Conservation (phyloP, 2,113 vertebrate genomes). For the Taxidea taxus region DNA sequence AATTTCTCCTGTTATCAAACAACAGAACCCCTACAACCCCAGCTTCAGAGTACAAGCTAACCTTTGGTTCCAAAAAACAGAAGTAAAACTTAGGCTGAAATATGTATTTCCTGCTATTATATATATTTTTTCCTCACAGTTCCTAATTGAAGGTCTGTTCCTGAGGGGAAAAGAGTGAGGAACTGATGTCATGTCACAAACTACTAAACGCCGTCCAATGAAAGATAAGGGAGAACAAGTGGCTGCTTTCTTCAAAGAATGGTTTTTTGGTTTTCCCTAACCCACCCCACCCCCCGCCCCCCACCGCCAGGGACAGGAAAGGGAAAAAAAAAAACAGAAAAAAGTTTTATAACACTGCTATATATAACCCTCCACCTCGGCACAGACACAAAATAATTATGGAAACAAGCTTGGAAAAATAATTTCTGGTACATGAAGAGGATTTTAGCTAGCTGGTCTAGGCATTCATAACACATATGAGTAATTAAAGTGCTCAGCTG, state of each 20-base stretch:
- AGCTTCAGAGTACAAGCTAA: not conserved
- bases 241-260: constrained; percentile 78
- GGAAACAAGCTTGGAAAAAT: constrained; percentile 61
- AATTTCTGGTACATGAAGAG: not conserved
- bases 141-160: constrained; percentile 78
- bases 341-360: constrained; percentile 30
- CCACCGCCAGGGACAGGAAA: constrained; percentile 71
- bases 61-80: constrained; percentile 42
- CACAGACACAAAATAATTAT: constrained; percentile 27
- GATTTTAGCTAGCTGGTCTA: not conserved
- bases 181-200: constrained; percentile 84
- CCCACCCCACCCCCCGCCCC: no score
- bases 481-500: not conserved
- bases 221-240: constrained; percentile 82
- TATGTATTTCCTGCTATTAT: constrained; percentile 73
- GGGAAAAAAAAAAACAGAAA: constrained; percentile 56
- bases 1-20: constrained; percentile 42
- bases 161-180: constrained; percentile 76
- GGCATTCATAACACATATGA: not conserved
- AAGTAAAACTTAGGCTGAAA: constrained; percentile 57
- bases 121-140: constrained; percentile 67
- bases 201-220: constrained; percentile 70
- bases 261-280: not conserved
- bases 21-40: constrained; percentile 24
- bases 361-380: constrained; percentile 64